Conservation (phyloP, 1,140 invertebrate genomes). For the Diorhabda carinulata region DNA sequence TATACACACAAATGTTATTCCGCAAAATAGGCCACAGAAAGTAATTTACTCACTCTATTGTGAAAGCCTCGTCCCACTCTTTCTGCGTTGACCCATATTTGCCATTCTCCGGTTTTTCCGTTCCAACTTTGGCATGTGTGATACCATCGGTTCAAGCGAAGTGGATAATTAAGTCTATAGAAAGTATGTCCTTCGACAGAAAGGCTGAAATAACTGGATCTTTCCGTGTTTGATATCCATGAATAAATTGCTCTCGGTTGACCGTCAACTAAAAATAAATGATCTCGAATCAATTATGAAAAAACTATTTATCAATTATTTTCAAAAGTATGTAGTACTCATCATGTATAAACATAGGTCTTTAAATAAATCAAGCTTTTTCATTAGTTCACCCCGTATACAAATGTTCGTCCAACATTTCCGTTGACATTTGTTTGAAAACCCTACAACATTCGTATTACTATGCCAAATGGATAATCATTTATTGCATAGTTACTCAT, state of each 20-base stretch:
- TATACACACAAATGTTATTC: too few relatives aligned
- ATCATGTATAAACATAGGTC: too few relatives aligned
- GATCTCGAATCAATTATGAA: too few relatives aligned
- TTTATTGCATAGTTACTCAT: too few relatives aligned
- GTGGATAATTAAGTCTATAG: slow-evolving; percentile 75
- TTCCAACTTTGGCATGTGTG: slow-evolving; percentile 83
- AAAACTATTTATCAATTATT: too few relatives aligned
- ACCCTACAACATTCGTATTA: too few relatives aligned
- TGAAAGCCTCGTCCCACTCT: slow-evolving; percentile 77
- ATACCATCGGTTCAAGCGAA: slow-evolving; percentile 76
- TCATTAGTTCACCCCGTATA: too few relatives aligned
- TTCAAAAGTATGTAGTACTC: too few relatives aligned
- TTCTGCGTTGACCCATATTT: slow-evolving; percentile 79
- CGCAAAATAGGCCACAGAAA: background rate
- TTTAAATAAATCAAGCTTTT: too few relatives aligned
- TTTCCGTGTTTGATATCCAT: slow-evolving; percentile 72
- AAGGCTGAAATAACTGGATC: slow-evolving; percentile 76
- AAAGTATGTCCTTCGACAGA: slow-evolving; percentile 75
- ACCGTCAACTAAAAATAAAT: slow-evolving; percentile 56
- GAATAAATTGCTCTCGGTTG: slow-evolving; percentile 67
- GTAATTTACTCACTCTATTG: slow-evolving; percentile 64
- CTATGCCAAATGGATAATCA: too few relatives aligned
- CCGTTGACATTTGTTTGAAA: too few relatives aligned
- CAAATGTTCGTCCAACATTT: too few relatives aligned
- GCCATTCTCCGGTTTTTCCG: slow-evolving; percentile 80